Base-by-base conservation (phyloP, 2,113 vertebrate species). In the Oxyura jamaicensis region DNA sequence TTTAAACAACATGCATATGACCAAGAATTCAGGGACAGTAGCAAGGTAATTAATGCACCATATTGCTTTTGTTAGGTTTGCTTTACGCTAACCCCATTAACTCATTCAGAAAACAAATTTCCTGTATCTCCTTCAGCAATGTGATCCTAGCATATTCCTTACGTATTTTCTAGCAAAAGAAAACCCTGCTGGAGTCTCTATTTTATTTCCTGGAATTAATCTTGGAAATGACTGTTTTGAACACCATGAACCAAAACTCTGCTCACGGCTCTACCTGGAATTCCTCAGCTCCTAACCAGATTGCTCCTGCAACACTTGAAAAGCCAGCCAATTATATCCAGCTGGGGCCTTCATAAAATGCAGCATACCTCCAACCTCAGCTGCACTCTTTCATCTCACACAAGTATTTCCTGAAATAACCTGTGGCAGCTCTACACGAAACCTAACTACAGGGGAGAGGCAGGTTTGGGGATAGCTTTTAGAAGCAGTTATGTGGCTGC, bases 21-120 rank as follows among this genome's bases (percentile, higher is more conserved):
- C 20, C 33, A 86, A 46, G 76, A 86, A 53, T 50, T 77, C 20
- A 36, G 0, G 6, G 41, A 67, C 20, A 73, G 36, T 41, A 66
- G 41, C 28, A 73, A 53, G 33, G 21, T 6, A 72, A 72, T 15
- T 35, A 68, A 67, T 6, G 16, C 20, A n/a, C 35, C 42, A 42
- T 2, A 17, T 33, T 48, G 63, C 15, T 35, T 83, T 29, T 55
- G 33, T 53, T 63, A 77, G 9, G 7, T 71, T 81, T 66, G 65
- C 50, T 92, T 86, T 26, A 81, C 0, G 4, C 18, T 50, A 58
- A 44, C n/a, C 42, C 31, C 26, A 63, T 8, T n/a, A 35, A 48
- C 53, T 75, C 25, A 71, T 46, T 41, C 36, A 63, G 55, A 87
- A 77, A 93, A 67, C 65, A 65, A 42, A 72, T 91, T 93, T 94